Conservation (phyloP, 2,888 invertebrate genomes). For the Drosophila bunnanda region DNA sequence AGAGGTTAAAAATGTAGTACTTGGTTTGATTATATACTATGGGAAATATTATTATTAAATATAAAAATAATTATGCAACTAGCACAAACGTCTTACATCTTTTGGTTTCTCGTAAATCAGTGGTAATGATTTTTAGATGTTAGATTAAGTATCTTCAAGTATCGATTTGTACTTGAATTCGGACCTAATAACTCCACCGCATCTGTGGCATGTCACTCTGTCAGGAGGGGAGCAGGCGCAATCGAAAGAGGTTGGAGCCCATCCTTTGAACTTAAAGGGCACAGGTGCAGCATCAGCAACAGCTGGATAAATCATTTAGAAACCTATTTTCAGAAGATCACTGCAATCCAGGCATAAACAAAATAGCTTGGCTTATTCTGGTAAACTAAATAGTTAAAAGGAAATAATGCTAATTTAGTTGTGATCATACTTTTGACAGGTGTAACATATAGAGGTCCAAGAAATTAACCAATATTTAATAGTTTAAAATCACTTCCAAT, state of each 20-base stretch:
- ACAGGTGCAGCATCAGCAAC: conserved; percentile 5
- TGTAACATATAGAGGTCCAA: background rate
- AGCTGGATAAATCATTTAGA: conserved; percentile 3
- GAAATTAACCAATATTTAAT: background rate
- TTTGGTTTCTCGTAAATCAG: background rate
- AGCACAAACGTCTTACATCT: background rate
- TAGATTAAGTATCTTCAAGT: background rate
- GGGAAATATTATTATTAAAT: background rate
- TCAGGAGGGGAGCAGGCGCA: conserved; percentile 6
- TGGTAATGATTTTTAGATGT: background rate
- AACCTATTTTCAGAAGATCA: background rate
- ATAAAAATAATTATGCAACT: background rate
- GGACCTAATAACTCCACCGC: background rate
- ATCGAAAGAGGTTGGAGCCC: conserved; percentile 1
- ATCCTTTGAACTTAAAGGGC: conserved; percentile 3
- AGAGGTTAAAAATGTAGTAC: background rate
- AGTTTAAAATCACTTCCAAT: background rate
- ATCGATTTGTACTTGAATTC: background rate
- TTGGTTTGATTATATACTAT: background rate
- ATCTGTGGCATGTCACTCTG: background rate
- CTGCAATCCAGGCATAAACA: background rate
- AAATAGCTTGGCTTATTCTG: background rate
- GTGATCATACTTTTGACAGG: background rate
- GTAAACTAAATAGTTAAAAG: background rate
- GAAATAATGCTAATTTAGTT: too few relatives aligned